Percentiles rank a stretch among this genome's conserved stretches.
These are phyloP conservation scores for Stenodera caucasica DNA, from an alignment of 2,888 invertebrate genomes.

Conservation along the genomic window DNA sequence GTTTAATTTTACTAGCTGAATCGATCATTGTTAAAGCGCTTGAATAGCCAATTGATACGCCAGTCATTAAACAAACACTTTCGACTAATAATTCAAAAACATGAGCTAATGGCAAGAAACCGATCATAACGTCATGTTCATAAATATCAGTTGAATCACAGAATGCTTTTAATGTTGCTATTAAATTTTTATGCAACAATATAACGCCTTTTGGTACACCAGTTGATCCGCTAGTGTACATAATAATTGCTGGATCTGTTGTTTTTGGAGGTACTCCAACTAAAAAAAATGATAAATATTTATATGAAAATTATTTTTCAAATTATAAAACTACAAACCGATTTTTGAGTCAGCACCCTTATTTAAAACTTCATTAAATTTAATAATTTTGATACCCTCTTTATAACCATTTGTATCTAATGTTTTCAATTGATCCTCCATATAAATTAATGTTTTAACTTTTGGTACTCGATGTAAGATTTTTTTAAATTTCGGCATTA, in stretches of 20 bases:
- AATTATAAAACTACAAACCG: constrained; percentile 47
- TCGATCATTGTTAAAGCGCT: constrained; percentile 92
- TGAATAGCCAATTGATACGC: constrained; percentile 94
- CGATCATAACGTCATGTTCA: constrained; percentile 83
- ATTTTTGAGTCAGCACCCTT: constrained; percentile 57
- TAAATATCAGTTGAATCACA: constrained; percentile 74
- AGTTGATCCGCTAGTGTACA: constrained; percentile 99
- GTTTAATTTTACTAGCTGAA: constrained; percentile 92
- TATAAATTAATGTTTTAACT: constrained; percentile 79
- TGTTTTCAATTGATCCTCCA: constrained; percentile 83
- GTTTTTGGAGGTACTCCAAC: constrained; percentile 60
- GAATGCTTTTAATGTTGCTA: constrained; percentile 78
- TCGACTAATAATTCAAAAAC: constrained; percentile 96
- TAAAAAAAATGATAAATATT: not conserved
- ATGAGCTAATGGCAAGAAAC: constrained; percentile 95
- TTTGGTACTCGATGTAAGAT: constrained; percentile 72
- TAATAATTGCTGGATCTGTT: constrained; percentile 90
- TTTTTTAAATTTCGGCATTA: constrained; percentile 86
- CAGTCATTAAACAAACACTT: constrained; percentile 78
- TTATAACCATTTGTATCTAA: constrained; percentile 73
- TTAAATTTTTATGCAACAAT: constrained; percentile 79
- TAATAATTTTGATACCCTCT: constrained; percentile 70
- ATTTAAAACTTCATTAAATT: constrained; percentile 72
- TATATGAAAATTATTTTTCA: not conserved
- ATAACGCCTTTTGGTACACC: constrained; percentile 92